These are phyloP conservation scores for Cyanistes caeruleus DNA, from an alignment of 2,113 vertebrate genomes.

Conservation along the genomic window DNA sequence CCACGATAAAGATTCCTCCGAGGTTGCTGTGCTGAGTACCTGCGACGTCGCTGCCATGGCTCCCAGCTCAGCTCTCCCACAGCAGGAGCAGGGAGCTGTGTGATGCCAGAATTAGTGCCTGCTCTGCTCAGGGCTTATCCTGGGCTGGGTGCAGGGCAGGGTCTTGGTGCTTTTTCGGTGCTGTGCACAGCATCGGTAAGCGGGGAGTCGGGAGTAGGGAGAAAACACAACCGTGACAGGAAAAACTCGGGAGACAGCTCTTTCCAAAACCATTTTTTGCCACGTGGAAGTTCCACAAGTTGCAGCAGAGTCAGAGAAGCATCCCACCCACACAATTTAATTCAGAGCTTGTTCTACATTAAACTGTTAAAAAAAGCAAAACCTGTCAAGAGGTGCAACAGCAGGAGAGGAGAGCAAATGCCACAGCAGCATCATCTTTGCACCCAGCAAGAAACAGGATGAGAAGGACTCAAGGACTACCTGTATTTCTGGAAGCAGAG, in stretches of 20 bases:
- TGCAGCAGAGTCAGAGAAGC: background rate
- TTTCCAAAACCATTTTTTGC: background rate
- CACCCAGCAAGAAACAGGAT: background rate
- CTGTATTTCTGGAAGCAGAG: background rate
- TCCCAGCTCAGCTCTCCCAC: background rate
- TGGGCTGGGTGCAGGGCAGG: background rate
- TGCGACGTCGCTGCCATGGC: background rate
- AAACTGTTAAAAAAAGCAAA: background rate
- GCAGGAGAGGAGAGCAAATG: background rate
- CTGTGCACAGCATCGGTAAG: background rate
- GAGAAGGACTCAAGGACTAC: accelerated
- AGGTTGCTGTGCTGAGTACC: background rate
- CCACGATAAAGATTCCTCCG: background rate
- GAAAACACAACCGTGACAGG: background rate
- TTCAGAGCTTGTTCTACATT: background rate
- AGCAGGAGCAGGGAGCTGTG: accelerated
- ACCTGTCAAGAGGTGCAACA: background rate
- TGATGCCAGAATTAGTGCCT: background rate
- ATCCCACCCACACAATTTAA: too few relatives aligned
- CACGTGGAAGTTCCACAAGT: background rate
- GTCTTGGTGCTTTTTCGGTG: background rate
- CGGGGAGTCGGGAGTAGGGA: background rate
- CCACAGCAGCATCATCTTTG: background rate
- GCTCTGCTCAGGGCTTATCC: background rate
- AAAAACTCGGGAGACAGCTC: background rate